Conservation (phyloP, 2,113 vertebrate species). For the Syngnathoides biaculeatus region DNA sequence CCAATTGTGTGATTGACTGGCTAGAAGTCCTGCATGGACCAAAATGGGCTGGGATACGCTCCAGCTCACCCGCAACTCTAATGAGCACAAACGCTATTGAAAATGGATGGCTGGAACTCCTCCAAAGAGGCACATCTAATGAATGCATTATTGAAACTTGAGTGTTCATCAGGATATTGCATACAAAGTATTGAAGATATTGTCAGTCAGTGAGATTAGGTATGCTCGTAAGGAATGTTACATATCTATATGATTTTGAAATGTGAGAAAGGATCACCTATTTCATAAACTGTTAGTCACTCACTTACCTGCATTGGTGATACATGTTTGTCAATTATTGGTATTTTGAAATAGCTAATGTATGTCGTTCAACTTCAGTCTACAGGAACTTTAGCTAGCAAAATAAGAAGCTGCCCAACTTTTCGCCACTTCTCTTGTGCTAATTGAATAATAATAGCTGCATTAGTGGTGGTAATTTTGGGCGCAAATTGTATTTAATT, state of each 20-base stretch:
- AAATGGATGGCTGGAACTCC: neutral
- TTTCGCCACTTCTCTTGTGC: neutral
- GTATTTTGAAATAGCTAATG: neutral
- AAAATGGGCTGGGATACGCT: neutral
- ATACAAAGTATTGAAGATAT: neutral
- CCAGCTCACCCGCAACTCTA: neutral
- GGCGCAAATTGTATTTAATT: neutral
- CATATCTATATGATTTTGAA: neutral
- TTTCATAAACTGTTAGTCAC: neutral
- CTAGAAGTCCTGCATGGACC: neutral
- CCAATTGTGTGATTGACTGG: neutral
- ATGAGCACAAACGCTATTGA: neutral
- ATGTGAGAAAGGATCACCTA: neutral
- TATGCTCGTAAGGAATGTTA: neutral
- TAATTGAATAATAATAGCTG: constrained; percentile 2
- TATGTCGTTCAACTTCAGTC: neutral
- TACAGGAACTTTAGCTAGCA: neutral
- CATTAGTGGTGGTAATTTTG: constrained; percentile 1
- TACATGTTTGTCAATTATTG: neutral
- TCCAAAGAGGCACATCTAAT: neutral
- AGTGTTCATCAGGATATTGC: neutral
- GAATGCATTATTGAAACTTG: neutral
- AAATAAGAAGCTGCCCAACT: neutral
- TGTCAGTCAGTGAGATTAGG: neutral
- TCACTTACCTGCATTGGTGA: neutral